Conservation (phyloP, 2,888 invertebrate species). For the Nymphalis polychloros region DNA sequence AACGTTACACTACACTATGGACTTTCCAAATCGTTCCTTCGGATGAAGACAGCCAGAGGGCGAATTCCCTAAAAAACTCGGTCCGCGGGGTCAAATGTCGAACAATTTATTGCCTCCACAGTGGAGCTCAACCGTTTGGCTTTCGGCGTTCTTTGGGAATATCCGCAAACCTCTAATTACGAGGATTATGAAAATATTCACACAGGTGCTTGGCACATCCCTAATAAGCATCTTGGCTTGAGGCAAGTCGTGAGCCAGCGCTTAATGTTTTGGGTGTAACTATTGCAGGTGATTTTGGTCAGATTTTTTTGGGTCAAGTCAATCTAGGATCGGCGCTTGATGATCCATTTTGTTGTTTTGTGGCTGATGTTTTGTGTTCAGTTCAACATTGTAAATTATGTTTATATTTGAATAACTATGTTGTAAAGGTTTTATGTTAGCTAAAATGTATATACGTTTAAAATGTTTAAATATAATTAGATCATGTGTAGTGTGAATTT, state of each 20-base stretch:
- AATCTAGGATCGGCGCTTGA: conserved; percentile 61
- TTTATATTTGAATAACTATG: conserved; percentile 3
- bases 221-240: conserved; percentile 78
- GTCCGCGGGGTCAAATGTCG: conserved; percentile 77
- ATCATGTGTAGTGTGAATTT: too few relatives aligned
- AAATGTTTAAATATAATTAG: too few relatives aligned
- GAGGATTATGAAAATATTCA: conserved; percentile 80
- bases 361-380: conserved; percentile 1
- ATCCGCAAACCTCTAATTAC: conserved; percentile 81
- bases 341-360: conserved; percentile 18
- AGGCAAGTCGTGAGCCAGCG: conserved; percentile 71
- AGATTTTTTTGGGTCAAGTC: conserved; percentile 58
- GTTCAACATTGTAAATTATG: not conserved
- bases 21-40: conserved; percentile 52
- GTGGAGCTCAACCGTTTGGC: conserved; percentile 74
- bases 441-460: too few relatives aligned
- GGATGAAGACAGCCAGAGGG: conserved; percentile 68
- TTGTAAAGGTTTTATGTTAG: not conserved
- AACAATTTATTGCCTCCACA: conserved; percentile 80
- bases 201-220: conserved; percentile 78
- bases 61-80: conserved; percentile 73
- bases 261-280: conserved; percentile 76
- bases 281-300: conserved; percentile 65
- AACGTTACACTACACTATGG: conserved; percentile 53
- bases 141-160: conserved; percentile 72